phyloP scores from a whole-genome alignment of 1,140 invertebrate species.

The Listronotus bonariensis region DNA sequence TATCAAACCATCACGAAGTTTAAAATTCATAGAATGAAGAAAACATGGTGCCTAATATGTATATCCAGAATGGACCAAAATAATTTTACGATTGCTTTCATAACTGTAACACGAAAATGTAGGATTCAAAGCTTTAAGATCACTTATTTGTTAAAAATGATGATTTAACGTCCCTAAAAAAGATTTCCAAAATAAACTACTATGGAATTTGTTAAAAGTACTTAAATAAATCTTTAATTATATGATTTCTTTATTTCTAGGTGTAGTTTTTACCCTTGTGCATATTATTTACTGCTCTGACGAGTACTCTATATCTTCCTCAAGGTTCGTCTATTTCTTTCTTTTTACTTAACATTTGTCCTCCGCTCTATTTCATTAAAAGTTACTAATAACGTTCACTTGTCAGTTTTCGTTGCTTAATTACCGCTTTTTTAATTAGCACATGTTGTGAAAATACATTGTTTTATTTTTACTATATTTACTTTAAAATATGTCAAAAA shows the following conservation, averaged over 20 bases:
- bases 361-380: slow-evolving; percentile 8
- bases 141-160: slow-evolving; percentile 17
- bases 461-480: too few species aligned
- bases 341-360: slow-evolving; percentile 13
- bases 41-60: too few species aligned
- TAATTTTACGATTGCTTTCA: slow-evolving; percentile 2
- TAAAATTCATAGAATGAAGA: too few species aligned
- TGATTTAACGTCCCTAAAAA: slow-evolving; percentile 24
- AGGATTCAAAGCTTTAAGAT: slow-evolving; percentile 25
- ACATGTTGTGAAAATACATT: too few species aligned
- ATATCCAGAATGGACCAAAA: neutral
- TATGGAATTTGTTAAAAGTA: slow-evolving; percentile 36
- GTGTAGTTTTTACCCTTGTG: slow-evolving; percentile 44
- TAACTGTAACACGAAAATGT: slow-evolving; percentile 7
- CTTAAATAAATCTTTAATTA: slow-evolving; percentile 42
- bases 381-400: slow-evolving; percentile 14
- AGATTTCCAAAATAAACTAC: slow-evolving; percentile 38
- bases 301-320: slow-evolving; percentile 30
- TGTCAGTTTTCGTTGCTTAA: neutral
- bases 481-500: too few species aligned
- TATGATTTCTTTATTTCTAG: slow-evolving; percentile 41
- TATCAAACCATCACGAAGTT: too few species aligned
- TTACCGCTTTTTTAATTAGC: too few species aligned
- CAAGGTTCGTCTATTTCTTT: slow-evolving; percentile 41
- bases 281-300: slow-evolving; percentile 45